Evolutionary conservation across 2,888 invertebrate genomes (phyloP).

Genomic region (Ophion slaviceki): DNA sequence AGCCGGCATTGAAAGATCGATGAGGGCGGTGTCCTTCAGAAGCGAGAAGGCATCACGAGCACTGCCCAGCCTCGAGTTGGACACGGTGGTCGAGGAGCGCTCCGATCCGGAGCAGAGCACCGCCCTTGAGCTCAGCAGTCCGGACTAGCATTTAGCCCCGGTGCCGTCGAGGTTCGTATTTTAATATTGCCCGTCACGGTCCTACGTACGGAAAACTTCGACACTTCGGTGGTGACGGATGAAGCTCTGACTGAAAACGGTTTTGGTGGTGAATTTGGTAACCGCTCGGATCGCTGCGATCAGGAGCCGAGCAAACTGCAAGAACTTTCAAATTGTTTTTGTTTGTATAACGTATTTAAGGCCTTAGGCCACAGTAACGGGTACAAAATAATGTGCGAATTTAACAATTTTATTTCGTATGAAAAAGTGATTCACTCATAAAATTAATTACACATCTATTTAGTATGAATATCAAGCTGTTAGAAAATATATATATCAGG

Average conservation of each 20-base stretch:
- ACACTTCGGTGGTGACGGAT: background rate
- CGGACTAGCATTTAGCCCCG: conserved; percentile 81
- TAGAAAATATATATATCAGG: no score
- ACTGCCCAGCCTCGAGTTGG: conserved; percentile 91
- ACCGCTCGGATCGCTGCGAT: no score
- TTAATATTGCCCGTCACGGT: background rate
- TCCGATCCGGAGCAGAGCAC: conserved; percentile 90
- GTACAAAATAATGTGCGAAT: no score
- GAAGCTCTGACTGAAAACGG: background rate
- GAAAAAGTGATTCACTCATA: no score
- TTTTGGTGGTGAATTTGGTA: background rate
- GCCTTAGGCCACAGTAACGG: no score
- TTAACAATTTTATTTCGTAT: no score
- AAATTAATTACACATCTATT: no score
- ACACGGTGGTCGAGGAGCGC: conserved; percentile 93
- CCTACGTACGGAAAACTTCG: background rate
- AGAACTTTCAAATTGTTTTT: background rate
- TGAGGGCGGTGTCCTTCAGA: conserved; percentile 86
- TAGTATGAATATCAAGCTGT: no score
- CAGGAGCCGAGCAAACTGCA: no score
- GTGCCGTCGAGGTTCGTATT: conserved; percentile 78
- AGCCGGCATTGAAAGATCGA: conserved; percentile 83
- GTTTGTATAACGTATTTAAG: background rate
- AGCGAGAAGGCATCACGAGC: conserved; percentile 89
- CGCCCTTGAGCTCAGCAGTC: conserved; percentile 80